Percentiles rank a stretch among this genome's conserved stretches.
phyloP scores from a whole-genome alignment of 2,888 invertebrate species.

The Polydrusus tereticollis region DNA sequence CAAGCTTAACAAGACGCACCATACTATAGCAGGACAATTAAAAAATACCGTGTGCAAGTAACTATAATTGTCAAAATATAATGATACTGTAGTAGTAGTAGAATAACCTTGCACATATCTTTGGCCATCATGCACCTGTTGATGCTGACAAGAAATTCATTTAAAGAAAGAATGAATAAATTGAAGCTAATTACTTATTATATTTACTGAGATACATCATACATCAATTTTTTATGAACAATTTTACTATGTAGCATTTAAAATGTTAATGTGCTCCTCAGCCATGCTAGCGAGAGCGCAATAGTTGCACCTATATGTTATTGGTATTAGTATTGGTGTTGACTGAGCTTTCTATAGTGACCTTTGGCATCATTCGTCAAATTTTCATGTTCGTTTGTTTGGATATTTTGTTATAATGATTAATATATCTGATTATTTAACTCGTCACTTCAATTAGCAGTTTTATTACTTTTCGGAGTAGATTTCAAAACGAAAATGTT shows the following conservation, averaged over 20 bases:
- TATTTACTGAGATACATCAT: constrained; percentile 3
- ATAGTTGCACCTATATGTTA: background rate
- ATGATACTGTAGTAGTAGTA: too few relatives aligned
- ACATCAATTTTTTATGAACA: background rate
- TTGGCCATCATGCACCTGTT: background rate
- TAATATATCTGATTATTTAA: constrained; percentile 12
- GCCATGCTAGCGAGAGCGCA: background rate
- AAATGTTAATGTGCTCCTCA: constrained; percentile 2
- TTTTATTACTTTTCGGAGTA: background rate
- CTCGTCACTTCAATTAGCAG: constrained; percentile 1
- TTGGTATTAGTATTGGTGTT: constrained; percentile 13
- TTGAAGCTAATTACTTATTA: constrained; percentile 9
- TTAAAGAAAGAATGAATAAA: constrained; percentile 11
- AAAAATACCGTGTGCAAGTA: too few relatives aligned
- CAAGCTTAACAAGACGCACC: too few relatives aligned
- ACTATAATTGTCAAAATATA: too few relatives aligned
- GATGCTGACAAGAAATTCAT: background rate
- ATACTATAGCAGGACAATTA: too few relatives aligned
- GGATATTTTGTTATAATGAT: constrained; percentile 16
- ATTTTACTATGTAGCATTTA: background rate
- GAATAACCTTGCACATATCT: background rate
- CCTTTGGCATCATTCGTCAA: constrained; percentile 26
- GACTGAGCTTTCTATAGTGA: constrained; percentile 30
- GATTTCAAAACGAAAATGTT: background rate
- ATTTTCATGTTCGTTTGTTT: constrained; percentile 5